phyloP scores from a whole-genome alignment of 2,113 vertebrate genomes.

The Macquaria australasica region DNA sequence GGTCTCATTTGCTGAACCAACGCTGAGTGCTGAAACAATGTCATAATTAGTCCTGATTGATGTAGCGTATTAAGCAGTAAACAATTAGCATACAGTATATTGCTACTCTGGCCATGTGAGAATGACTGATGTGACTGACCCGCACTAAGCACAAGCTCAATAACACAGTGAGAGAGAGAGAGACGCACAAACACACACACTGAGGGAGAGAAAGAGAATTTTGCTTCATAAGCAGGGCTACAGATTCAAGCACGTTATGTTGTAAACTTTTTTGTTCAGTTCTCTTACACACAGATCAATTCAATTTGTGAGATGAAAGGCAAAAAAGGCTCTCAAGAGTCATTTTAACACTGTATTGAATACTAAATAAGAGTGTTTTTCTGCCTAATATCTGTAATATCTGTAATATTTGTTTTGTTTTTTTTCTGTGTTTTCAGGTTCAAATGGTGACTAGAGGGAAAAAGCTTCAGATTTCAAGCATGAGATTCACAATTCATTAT shows the following conservation, averaged over 20 bases:
- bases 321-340: conserved; percentile 82
- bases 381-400: conserved; percentile 14
- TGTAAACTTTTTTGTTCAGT: conserved; percentile 66
- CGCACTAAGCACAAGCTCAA: conserved; percentile 47
- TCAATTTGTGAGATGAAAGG: conserved; percentile 82
- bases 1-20: conserved; percentile 84
- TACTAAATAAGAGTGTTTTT: conserved; percentile 15
- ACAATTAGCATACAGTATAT: conserved; percentile 86
- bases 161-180: conserved; percentile 17
- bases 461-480: conserved; percentile 14
- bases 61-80: conserved; percentile 89
- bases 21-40: conserved; percentile 77
- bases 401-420: no score
- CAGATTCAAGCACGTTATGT: conserved; percentile 20
- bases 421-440: neutral
- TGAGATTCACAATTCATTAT: conserved; percentile 35
- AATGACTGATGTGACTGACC: conserved; percentile 78
- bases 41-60: conserved; percentile 95
- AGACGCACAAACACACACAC: neutral
- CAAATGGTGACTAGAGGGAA: conserved; percentile 3
- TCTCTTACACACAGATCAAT: conserved; percentile 82
- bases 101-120: conserved; percentile 79
- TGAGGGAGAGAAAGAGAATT: neutral
- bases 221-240: conserved; percentile 5
- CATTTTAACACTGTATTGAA: conserved; percentile 83